Evolutionary conservation across 2,888 invertebrate genomes (phyloP), one percentile per base, ranked within the genome.

Genomic region (Drosophila nr. fundita): DNA sequence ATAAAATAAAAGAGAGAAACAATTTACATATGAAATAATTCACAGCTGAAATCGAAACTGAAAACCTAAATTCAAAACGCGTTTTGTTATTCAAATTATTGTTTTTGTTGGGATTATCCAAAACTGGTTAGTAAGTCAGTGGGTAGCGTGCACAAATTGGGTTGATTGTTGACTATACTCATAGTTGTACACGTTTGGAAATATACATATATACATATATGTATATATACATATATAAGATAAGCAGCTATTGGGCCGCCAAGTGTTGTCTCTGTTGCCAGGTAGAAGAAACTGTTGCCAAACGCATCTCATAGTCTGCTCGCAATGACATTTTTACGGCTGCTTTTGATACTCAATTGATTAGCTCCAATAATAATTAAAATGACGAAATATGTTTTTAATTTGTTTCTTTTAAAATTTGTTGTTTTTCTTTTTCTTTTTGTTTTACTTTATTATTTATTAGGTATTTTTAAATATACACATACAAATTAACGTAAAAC

Each of bases 101-200:
- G n/a, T 13, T 53, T 48, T 49, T 69, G 62, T 58, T 79, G 79
- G 70, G 67, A 66, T 85, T 68, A 82, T 78, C 50, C 57, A 50
- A 81, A 89, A 90, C 89, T 89, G 87, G 90, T 89, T 90, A 90
- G 87, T 89, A 89, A 89, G 89, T 90, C 88, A 89, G 83, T 89
- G 86, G 90, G 89, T 90, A 85, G 83, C 59, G 80, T 55, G 69
- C 70, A 80, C 87, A 83, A 83, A 86, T 83, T 82, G 77, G 77
- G 67, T 68, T 76, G 74, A 42, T 65, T 75, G 74, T 63, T 55
- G 75, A 34, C 68, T 58, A 45, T 15, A 45, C 45, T 45, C 13
- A 24, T 45, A 45, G 15, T 45, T 45, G 21, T 45, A 15, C 6
- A 24, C 45, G 45, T 45, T 45, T 24, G 45, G 24, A 24, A 15